Percentiles rank a stretch among this genome's conserved stretches.
Evolutionary conservation across 2,113 vertebrate genomes (phyloP).

Genomic region (Empidonax traillii): DNA sequence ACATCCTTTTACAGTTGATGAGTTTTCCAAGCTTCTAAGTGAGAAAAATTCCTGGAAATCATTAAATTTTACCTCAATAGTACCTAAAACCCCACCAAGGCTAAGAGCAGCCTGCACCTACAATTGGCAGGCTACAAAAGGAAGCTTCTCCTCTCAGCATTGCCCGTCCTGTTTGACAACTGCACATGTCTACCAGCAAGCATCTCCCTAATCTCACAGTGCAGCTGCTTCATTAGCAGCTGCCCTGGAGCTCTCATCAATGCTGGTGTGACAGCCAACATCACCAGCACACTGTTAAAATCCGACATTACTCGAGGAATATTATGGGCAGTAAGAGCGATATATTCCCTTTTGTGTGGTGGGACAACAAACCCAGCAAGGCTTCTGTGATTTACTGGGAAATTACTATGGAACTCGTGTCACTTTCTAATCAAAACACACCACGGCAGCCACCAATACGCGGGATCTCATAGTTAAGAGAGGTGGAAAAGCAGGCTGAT

Average conservation of each 20-base stretch:
- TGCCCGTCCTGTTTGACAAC: not conserved
- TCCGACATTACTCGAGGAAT: rapidly evolving
- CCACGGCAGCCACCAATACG: not conserved
- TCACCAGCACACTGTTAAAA: not conserved
- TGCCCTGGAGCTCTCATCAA: not conserved
- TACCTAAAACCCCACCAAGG: not conserved
- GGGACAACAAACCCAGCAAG: not conserved
- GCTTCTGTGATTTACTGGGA: not conserved
- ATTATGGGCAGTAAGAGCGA: rapidly evolving
- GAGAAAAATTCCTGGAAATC: not conserved
- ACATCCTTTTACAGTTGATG: not conserved
- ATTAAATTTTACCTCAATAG: conserved; percentile 28
- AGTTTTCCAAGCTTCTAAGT: not conserved
- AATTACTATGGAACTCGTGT: not conserved
- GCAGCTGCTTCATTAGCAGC: not conserved
- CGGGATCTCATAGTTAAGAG: not conserved
- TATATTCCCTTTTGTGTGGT: not conserved
- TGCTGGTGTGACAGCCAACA: not conserved
- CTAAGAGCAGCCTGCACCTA: not conserved
- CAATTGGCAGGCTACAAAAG: not conserved
- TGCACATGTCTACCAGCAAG: not conserved
- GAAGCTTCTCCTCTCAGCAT: not conserved
- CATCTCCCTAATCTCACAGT: not conserved
- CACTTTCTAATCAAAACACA: not conserved
- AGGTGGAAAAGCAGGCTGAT: not conserved